These are phyloP conservation scores for Columba livia DNA, from an alignment of 2,113 vertebrate species.

Conservation along the genomic window DNA sequence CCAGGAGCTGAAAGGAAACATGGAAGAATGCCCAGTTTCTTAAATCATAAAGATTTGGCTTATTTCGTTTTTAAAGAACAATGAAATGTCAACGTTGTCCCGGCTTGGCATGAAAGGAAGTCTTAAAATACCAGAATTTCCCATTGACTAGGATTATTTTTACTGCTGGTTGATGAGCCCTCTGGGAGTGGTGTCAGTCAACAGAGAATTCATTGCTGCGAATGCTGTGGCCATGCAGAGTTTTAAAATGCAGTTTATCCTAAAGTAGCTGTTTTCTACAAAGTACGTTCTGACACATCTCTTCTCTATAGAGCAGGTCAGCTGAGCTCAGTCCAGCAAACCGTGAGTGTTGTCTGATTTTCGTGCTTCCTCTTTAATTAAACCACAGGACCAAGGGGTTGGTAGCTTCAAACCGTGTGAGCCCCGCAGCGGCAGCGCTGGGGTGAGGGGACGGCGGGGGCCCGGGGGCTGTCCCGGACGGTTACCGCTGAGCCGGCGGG, in stretches of 20 bases:
- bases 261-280: rapidly evolving
- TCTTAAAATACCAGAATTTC: neutral
- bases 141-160: neutral
- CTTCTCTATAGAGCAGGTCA: rapidly evolving
- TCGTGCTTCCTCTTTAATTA: rapidly evolving
- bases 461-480: no score
- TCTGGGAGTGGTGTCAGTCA: rapidly evolving
- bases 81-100: neutral
- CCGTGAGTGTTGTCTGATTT: rapidly evolving
- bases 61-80: neutral
- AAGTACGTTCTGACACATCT: rapidly evolving
- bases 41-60: neutral
- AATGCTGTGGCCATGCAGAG: rapidly evolving
- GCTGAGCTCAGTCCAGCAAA: rapidly evolving
- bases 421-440: neutral
- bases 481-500: no score
- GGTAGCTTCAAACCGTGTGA: rapidly evolving
- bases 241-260: rapidly evolving
- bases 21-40: neutral
- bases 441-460: neutral
- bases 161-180: rapidly evolving
- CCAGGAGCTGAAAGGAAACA: neutral
- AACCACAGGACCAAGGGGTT: rapidly evolving
- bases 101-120: neutral
- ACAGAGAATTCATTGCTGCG: rapidly evolving